Conservation (phyloP, 2,888 invertebrate genomes). For the Noctuana brunneofusca region DNA sequence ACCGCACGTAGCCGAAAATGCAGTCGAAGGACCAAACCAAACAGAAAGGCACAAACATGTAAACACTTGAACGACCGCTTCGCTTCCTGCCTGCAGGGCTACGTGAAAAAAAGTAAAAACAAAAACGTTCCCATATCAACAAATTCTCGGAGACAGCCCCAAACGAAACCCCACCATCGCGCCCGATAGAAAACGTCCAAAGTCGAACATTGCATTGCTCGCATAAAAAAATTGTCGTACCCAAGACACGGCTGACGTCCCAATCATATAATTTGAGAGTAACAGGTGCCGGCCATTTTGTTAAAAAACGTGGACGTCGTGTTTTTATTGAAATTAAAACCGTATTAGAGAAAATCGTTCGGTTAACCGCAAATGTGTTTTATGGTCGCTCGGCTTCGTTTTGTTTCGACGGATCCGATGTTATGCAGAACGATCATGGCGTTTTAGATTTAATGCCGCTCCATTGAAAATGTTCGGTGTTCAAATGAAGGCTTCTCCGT, state of each 20-base stretch:
- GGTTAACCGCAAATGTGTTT: slow-evolving; percentile 67
- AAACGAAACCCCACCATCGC: slow-evolving; percentile 39
- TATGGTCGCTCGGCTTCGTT: slow-evolving; percentile 43
- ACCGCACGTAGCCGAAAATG: slow-evolving; percentile 62
- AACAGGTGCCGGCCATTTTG: slow-evolving; percentile 60
- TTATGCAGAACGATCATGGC: slow-evolving; percentile 23
- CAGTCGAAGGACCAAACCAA: slow-evolving; percentile 69
- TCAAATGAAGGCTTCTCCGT: slow-evolving; percentile 14
- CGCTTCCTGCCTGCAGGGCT: slow-evolving; percentile 51
- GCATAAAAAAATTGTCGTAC: slow-evolving; percentile 31
- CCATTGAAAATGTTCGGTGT: slow-evolving; percentile 35
- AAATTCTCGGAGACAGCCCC: slow-evolving; percentile 40
- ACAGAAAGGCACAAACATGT: slow-evolving; percentile 65
- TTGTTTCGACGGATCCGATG: slow-evolving; percentile 42
- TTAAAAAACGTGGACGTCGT: slow-evolving; percentile 46
- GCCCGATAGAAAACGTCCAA: slow-evolving; percentile 42
- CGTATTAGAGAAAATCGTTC: slow-evolving; percentile 66
- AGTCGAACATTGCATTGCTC: slow-evolving; percentile 33
- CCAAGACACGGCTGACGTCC: slow-evolving; percentile 43
- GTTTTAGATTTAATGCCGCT: slow-evolving; percentile 34
- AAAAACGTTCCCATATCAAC: slow-evolving; percentile 48
- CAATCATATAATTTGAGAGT: slow-evolving; percentile 54
- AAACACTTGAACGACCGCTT: slow-evolving; percentile 60
- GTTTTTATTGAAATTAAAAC: slow-evolving; percentile 69
- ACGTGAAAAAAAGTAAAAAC: slow-evolving; percentile 44